Evolutionary conservation across 2,113 vertebrate species (phyloP).

Genomic region (Cepphus grylle): DNA sequence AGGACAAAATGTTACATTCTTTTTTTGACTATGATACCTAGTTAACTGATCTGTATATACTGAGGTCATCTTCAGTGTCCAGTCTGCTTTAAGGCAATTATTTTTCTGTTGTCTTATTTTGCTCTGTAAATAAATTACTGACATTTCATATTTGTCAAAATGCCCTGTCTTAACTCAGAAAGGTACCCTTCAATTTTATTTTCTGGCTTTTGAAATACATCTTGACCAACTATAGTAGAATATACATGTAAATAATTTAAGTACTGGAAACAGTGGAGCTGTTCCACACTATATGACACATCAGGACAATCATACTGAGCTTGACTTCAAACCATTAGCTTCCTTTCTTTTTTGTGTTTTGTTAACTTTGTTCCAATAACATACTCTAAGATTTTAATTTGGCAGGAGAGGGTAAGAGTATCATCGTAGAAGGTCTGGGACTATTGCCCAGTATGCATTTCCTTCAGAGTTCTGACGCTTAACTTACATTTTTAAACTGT

Average conservation of each 20-base stretch:
- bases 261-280: not conserved
- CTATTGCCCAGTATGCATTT: not conserved
- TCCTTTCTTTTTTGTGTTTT: not conserved
- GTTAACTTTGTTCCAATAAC: not conserved
- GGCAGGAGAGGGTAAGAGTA: not conserved
- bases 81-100: not conserved
- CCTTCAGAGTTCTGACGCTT: not conserved
- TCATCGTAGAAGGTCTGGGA: not conserved
- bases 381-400: not conserved
- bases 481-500: not conserved
- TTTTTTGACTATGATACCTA: not conserved
- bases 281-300: not conserved
- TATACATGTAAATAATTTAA: not conserved
- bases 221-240: not conserved
- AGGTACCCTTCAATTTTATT: not conserved
- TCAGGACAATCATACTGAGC: not conserved
- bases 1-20: not conserved
- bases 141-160: not conserved
- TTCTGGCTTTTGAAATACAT: not conserved
- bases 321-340: not conserved
- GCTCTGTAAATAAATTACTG: not conserved
- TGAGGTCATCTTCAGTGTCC: not conserved
- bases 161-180: not conserved
- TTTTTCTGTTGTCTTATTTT: not conserved
- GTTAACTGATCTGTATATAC: not conserved